Conservation (phyloP, 2,113 vertebrate genomes). For the Stictonetta naevosa region DNA sequence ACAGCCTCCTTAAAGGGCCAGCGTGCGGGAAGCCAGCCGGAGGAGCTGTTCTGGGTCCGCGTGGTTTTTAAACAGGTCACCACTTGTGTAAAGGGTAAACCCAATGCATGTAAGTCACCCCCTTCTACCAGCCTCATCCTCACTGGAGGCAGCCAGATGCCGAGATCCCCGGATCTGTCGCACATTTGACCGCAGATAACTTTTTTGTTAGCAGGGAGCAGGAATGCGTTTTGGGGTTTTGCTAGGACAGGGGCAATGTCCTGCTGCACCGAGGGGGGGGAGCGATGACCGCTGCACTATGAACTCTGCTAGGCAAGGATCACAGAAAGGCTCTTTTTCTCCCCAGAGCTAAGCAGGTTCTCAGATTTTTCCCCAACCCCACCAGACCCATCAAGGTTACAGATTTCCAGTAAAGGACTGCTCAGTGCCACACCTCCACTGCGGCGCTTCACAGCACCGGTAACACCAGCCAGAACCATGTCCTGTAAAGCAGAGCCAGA, state of each 20-base stretch:
- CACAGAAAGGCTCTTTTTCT: background rate
- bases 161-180: background rate
- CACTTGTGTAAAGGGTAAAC: slow-evolving; percentile 49
- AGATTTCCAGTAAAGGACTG: background rate
- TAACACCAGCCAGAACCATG: background rate
- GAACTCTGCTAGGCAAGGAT: background rate
- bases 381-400: background rate
- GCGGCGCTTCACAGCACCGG: too few relatives aligned
- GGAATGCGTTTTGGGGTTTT: background rate
- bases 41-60: slow-evolving; percentile 25
- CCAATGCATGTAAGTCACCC: background rate
- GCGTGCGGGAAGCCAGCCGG: slow-evolving; percentile 58
- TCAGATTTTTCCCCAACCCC: background rate
- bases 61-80: slow-evolving; percentile 62
- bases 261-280: fast-evolving
- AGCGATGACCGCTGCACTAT: background rate
- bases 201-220: too few relatives aligned
- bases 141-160: background rate
- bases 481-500: background rate
- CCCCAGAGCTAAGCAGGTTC: background rate
- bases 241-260: background rate
- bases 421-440: background rate
- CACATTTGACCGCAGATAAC: background rate
- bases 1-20: slow-evolving; percentile 84
- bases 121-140: background rate